These are phyloP conservation scores for Ypsolopha sequella DNA, from an alignment of 2,888 invertebrate species.

Conservation along the genomic window DNA sequence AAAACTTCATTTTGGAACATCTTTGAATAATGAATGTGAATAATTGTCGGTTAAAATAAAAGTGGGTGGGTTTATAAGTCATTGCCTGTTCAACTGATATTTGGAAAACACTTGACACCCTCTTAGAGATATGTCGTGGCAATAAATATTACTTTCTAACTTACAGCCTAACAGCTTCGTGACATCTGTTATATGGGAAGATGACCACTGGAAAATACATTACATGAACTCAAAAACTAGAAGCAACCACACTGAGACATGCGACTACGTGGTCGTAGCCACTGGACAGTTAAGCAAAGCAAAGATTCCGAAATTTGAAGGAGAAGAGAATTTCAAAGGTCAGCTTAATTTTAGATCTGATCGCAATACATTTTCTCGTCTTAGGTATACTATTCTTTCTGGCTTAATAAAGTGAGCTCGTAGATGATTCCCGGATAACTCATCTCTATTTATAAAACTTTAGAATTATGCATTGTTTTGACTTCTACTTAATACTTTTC, in stretches of 20 bases:
- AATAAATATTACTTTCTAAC: constrained; percentile 8
- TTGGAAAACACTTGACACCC: constrained; percentile 3
- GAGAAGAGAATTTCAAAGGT: constrained; percentile 46
- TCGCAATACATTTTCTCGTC: no score
- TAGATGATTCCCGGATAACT: no score
- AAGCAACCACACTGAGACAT: constrained; percentile 47
- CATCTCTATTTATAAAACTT: no score
- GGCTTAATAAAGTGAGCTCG: no score
- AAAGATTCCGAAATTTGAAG: constrained; percentile 33
- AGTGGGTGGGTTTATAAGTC: no score
- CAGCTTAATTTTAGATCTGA: constrained; percentile 5
- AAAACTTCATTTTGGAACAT: no score
- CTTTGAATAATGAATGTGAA: no score
- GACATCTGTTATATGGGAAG: constrained; percentile 44
- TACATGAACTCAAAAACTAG: constrained; percentile 50
- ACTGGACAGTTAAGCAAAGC: constrained; percentile 70
- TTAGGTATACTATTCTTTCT: no score
- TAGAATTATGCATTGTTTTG: no score
- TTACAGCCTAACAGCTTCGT: constrained; percentile 59
- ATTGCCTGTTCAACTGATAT: no score
- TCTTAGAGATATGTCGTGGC: no score
- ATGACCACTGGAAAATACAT: constrained; percentile 58
- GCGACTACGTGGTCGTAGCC: constrained; percentile 77
- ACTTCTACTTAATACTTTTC: constrained; percentile 25
- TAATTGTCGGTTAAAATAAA: no score